Conservation (phyloP, 2,888 invertebrate genomes). For the Ophioninae sp. region DNA sequence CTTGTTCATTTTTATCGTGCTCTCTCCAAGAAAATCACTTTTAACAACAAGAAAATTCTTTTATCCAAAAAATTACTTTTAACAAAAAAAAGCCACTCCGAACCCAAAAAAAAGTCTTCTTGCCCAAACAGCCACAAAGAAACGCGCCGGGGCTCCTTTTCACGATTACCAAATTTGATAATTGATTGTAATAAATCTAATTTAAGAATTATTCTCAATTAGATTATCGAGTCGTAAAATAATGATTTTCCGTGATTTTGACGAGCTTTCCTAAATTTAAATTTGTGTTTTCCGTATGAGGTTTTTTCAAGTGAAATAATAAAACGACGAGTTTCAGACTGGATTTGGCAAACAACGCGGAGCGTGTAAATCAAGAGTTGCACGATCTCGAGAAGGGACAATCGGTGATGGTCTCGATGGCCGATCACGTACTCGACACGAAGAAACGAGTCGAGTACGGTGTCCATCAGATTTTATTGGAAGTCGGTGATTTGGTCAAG, state of each 20-base stretch:
- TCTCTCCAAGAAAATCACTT: no score
- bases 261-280: not conserved
- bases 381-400: slow-evolving; percentile 87
- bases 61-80: no score
- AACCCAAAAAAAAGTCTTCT: no score
- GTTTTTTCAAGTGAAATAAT: not conserved
- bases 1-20: not conserved
- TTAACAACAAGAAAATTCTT: no score
- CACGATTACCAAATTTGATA: no score
- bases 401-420: slow-evolving; percentile 90
- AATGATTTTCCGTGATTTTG: not conserved
- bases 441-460: slow-evolving; percentile 93
- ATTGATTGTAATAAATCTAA: no score
- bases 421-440: slow-evolving; percentile 91
- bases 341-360: slow-evolving; percentile 73
- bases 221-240: not conserved
- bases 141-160: no score
- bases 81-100: no score
- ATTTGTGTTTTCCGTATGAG: not conserved
- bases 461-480: slow-evolving; percentile 90
- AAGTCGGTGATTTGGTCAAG: slow-evolving; percentile 87
- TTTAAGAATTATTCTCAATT: no score
- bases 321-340: slow-evolving; percentile 37
- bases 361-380: slow-evolving; percentile 74
- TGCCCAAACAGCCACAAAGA: no score